Base-by-base conservation (phyloP, 2,797 vertebrate species). In the Leuciscus waleckii region DNA sequence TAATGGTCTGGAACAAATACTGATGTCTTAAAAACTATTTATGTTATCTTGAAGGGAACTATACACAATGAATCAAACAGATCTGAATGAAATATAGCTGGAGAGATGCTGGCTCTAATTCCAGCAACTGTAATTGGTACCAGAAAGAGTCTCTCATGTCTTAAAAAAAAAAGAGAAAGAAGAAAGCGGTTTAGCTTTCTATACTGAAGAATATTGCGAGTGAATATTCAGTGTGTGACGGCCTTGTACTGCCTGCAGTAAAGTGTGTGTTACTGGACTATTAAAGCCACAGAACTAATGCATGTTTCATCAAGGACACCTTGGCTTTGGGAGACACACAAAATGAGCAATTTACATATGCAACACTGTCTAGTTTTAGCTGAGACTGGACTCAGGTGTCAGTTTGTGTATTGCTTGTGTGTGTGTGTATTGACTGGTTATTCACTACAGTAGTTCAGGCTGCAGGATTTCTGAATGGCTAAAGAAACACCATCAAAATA, bases 291-390 rank as follows among this genome's bases (percentile, higher is more conserved):
- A 73, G 69, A 74, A 43, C 54, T 73, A 46, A 82, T 83, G 61
- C 46, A 83, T 68, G 61, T 56, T 83, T 83, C 58, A 83, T 76
- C 43, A 77, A 77, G 77, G 46, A 54, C 82, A 77, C 35, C 82
- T 69, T 43, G 63, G 63, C 7, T 76, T 77, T 75, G 8, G 35
- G 71, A 76, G 56, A 32, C 17, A 68, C 43, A 77, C 46, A 84
- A 77, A 68, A 41, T 41, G 3, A 77, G 73, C 43, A 77, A 84
- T 68, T 69, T 77, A 39, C 26, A 76, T 68, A 67, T 84, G 46
- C n/a, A 51, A 68, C 41, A 51, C 23, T 49, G 41, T 65, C 13
- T 13, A 51, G 71, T 76, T 39, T 77, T 51, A 29, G 63, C 6
- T 5, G 43, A 51, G 41, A 4, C 32, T 23, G 61, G 9, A 68